These are phyloP conservation scores for Drosophila vallismaia DNA, from an alignment of 2,888 invertebrate genomes.

Conservation along the genomic window DNA sequence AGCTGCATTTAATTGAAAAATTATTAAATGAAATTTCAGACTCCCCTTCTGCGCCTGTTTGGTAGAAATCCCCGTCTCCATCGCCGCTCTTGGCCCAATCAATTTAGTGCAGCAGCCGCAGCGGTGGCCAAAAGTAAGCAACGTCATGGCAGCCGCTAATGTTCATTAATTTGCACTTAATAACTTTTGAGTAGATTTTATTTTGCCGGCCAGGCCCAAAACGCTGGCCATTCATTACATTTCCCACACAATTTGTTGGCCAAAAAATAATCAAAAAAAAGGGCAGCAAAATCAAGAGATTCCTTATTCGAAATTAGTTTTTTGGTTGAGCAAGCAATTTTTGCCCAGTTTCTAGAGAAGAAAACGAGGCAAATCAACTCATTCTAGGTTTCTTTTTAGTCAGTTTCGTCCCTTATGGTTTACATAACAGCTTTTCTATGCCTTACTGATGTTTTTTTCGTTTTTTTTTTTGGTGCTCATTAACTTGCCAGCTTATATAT, in stretches of 20 bases:
- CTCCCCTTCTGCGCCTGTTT: conserved; percentile 15
- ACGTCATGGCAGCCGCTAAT: conserved; percentile 64
- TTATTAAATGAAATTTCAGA: conserved; percentile 74
- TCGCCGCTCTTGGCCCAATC: conserved; percentile 10
- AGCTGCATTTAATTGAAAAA: conserved; percentile 79
- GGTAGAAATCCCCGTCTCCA: background rate
- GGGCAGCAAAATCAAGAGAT: conserved; percentile 27
- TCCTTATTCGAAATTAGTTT: conserved; percentile 69
- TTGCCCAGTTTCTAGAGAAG: conserved; percentile 13
- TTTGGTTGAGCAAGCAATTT: conserved; percentile 57
- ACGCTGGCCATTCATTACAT: conserved; percentile 24
- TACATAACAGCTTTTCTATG: conserved; percentile 41
- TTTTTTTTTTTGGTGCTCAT: conserved; percentile 62
- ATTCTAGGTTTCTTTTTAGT: conserved; percentile 31
- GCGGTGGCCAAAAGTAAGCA: conserved; percentile 51
- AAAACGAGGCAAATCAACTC: conserved; percentile 44
- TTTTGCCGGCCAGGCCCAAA: conserved; percentile 45
- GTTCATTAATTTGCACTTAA: conserved; percentile 79
- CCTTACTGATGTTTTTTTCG: conserved; percentile 13
- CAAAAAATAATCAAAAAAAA: conserved; percentile 20
- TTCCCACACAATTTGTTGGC: conserved; percentile 13
- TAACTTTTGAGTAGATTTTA: conserved; percentile 73
- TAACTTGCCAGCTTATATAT: conserved; percentile 64
- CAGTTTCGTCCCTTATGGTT: conserved; percentile 10
- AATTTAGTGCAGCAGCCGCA: conserved; percentile 48